phyloP scores from a whole-genome alignment of 2,113 vertebrate species.

The Ctenomys sociabilis region DNA sequence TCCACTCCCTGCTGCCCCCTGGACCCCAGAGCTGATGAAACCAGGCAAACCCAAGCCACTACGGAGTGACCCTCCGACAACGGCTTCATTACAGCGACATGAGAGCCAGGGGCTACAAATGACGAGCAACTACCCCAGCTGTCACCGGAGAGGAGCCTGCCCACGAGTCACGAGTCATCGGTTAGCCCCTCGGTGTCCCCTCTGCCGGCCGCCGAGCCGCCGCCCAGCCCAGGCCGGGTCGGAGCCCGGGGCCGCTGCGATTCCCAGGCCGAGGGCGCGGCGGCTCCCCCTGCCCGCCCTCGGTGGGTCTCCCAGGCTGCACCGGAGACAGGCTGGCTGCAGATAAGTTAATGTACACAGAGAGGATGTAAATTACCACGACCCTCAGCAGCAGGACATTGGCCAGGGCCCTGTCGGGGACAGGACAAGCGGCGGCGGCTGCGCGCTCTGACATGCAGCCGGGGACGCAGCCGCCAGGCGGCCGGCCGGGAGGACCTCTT shows the following conservation, averaged over 20 bases:
- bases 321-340: constrained; percentile 97
- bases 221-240: constrained; percentile 79
- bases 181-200: constrained; percentile 48
- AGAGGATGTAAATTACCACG: constrained; percentile 96
- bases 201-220: background rate
- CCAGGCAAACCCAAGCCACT: constrained; percentile 52
- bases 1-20: constrained; percentile 65
- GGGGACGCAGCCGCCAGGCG: constrained; percentile 84
- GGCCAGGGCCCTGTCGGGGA: constrained; percentile 99
- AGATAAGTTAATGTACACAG: constrained; percentile 99
- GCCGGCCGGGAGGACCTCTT: constrained; percentile 86
- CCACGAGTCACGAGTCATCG: constrained; percentile 71
- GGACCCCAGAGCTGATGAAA: constrained; percentile 65
- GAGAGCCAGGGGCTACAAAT: constrained; percentile 77
- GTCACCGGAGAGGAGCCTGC: constrained; percentile 74
- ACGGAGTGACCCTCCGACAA: constrained; percentile 76
- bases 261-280: constrained; percentile 88
- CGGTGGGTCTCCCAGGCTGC: constrained; percentile 90
- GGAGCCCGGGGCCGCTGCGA: constrained; percentile 87
- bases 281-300: constrained; percentile 88
- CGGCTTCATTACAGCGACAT: constrained; percentile 81
- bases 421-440: constrained; percentile 93
- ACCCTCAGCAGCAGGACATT: constrained; percentile 98
- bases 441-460: constrained; percentile 87
- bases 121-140: constrained; percentile 81